Evolutionary conservation across 2,797 vertebrate species (phyloP).

Genomic region (Sternarchorhynchus goeldii): DNA sequence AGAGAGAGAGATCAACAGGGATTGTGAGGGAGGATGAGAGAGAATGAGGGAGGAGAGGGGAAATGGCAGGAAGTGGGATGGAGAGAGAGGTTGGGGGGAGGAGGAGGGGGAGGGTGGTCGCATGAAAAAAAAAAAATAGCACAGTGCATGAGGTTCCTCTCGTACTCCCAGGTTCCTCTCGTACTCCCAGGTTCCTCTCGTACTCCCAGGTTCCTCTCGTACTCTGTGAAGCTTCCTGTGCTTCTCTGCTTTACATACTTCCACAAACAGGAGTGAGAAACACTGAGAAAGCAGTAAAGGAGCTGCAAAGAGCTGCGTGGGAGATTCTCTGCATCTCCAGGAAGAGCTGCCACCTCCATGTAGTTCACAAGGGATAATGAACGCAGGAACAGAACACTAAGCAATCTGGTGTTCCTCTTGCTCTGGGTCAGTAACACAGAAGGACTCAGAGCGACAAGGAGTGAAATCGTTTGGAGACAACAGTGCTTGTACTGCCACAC

Average conservation of each 20-base stretch:
- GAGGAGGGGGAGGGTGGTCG: not conserved
- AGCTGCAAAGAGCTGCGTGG: slow-evolving; percentile 16
- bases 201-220: slow-evolving; percentile 62
- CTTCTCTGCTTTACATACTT: slow-evolving; percentile 58
- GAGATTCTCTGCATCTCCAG: not conserved
- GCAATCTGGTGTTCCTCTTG: not conserved
- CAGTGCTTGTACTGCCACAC: too few species aligned
- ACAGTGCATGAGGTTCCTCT: slow-evolving; percentile 54
- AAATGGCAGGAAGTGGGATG: not conserved
- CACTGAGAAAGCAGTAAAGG: slow-evolving; percentile 13
- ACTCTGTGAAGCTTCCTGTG: slow-evolving; percentile 61
- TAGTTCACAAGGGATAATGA: not conserved
- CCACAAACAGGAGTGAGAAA: slow-evolving; percentile 63
- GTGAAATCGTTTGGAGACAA: too few species aligned
- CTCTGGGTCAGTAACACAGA: not conserved
- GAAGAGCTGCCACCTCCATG: slow-evolving; percentile 1
- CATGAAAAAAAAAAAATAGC: slow-evolving; percentile 61
- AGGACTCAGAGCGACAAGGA: too few species aligned
- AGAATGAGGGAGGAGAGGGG: not conserved
- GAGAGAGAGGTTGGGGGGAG: slow-evolving; percentile 37
- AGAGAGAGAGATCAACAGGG: not conserved
- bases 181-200: too few species aligned
- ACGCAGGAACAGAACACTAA: not conserved
- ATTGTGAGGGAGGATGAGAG: too few species aligned
- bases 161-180: too few species aligned